Percentiles rank a stretch among this genome's conserved stretches.
Conservation (phyloP, 2,113 vertebrate species). For the Corythornis cristatus region DNA sequence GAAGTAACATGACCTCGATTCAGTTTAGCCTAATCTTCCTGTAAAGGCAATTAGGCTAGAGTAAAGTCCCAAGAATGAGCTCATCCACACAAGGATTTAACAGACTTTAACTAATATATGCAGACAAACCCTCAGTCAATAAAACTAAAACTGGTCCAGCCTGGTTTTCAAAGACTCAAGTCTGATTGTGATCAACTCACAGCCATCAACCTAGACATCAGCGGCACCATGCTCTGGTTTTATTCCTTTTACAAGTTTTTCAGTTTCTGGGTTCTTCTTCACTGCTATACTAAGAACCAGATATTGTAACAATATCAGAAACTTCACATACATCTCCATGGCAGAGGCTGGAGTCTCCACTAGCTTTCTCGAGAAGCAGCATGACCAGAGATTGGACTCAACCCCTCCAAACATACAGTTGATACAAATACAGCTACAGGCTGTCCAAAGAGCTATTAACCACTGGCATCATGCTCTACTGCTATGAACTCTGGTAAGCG, state of each 20-base stretch:
- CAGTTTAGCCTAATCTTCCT: conserved; percentile 15
- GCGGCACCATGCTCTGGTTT: background rate
- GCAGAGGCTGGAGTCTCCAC: background rate
- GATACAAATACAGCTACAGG: background rate
- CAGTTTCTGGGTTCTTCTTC: background rate
- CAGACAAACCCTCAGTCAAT: background rate
- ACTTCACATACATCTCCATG: accelerated
- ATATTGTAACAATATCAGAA: background rate
- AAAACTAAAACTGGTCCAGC: background rate
- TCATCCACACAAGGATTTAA: background rate
- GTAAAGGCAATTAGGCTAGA: background rate
- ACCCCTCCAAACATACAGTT: background rate
- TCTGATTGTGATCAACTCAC: background rate
- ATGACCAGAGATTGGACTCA: background rate
- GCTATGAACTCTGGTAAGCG: background rate
- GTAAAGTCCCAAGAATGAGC: background rate
- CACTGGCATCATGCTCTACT: background rate
- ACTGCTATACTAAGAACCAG: background rate
- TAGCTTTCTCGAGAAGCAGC: background rate
- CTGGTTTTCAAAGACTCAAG: background rate
- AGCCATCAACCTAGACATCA: background rate
- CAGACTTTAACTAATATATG: background rate
- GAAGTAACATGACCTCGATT: background rate
- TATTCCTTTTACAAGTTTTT: background rate
- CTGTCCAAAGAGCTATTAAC: background rate